These are phyloP conservation scores for Castor canadensis DNA, from an alignment of 2,113 vertebrate species.

Conservation along the genomic window DNA sequence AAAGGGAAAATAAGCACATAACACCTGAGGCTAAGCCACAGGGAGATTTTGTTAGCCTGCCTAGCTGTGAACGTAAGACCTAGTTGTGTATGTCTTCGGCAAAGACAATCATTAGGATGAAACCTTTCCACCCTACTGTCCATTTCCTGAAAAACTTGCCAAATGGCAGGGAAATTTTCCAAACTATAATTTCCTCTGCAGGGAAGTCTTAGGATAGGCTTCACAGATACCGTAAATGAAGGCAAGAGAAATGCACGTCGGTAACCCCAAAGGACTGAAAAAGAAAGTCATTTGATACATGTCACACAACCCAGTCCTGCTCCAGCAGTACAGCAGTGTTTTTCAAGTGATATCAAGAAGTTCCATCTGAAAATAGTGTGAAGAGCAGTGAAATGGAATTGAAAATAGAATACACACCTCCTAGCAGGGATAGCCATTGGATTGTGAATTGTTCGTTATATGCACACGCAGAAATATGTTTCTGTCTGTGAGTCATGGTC, in stretches of 20 bases:
- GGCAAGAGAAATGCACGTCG: background rate
- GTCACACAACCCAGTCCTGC: background rate
- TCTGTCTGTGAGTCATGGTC: background rate
- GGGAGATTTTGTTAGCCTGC: background rate
- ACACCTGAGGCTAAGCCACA: background rate
- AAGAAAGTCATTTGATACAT: background rate
- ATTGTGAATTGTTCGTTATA: background rate
- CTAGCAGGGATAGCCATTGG: background rate
- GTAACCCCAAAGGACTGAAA: background rate
- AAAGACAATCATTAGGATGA: slow-evolving; percentile 51
- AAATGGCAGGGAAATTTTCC: slow-evolving; percentile 79
- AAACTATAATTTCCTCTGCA: slow-evolving; percentile 78
- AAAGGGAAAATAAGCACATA: background rate
- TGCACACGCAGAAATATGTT: background rate
- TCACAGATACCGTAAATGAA: slow-evolving; percentile 72
- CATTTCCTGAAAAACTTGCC: slow-evolving; percentile 82
- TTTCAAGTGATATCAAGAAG: background rate
- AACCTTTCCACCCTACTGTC: slow-evolving; percentile 78
- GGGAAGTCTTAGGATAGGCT: slow-evolving; percentile 74
- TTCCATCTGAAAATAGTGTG: background rate
- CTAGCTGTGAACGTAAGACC: background rate
- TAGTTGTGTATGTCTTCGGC: slow-evolving; percentile 33
- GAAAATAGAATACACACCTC: background rate
- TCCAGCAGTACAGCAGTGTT: accelerated
- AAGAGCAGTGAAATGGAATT: background rate